Percentiles rank a stretch among this genome's conserved stretches.
Conservation (phyloP, 1,140 invertebrate genomes). For the Drosophila varians region DNA sequence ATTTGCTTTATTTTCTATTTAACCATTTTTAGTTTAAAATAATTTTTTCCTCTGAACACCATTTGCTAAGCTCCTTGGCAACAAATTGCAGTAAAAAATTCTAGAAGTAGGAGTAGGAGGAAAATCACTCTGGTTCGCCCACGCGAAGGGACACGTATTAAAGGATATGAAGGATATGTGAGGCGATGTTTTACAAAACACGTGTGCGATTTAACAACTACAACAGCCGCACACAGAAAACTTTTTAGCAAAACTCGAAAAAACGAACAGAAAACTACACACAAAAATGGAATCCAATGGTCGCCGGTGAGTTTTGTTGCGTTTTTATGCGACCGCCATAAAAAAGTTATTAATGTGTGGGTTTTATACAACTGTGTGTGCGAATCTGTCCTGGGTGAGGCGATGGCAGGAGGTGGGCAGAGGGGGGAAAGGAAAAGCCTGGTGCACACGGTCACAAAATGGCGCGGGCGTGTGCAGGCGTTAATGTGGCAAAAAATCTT, state of each 20-base stretch:
- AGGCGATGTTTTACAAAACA: constrained; percentile 74
- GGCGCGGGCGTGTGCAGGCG: constrained; percentile 74
- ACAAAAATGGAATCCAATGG: constrained; percentile 68
- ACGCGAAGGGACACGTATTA: constrained; percentile 59
- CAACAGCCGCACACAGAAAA: constrained; percentile 52
- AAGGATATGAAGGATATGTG: constrained; percentile 75
- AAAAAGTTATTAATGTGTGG: constrained; percentile 77
- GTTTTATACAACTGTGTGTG: constrained; percentile 9
- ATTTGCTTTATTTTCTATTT: not conserved
- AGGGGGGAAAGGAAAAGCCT: constrained; percentile 7
- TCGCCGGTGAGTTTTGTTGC: constrained; percentile 70
- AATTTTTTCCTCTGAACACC: not conserved
- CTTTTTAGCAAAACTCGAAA: constrained; percentile 33
- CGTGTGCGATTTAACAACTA: constrained; percentile 80
- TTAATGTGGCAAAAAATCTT: constrained; percentile 80
- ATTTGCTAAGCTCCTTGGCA: constrained; percentile 64
- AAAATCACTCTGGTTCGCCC: constrained; percentile 46
- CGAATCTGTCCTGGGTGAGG: constrained; percentile 13
- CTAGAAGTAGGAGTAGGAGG: constrained; percentile 17
- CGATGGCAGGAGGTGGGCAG: not conserved
- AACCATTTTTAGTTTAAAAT: not conserved
- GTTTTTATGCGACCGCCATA: constrained; percentile 74
- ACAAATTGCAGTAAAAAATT: constrained; percentile 79
- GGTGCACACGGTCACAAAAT: constrained; percentile 56
- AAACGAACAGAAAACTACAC: constrained; percentile 27